These are phyloP conservation scores for Pedicia rivosa DNA, from an alignment of 2,888 invertebrate species.

Conservation along the genomic window DNA sequence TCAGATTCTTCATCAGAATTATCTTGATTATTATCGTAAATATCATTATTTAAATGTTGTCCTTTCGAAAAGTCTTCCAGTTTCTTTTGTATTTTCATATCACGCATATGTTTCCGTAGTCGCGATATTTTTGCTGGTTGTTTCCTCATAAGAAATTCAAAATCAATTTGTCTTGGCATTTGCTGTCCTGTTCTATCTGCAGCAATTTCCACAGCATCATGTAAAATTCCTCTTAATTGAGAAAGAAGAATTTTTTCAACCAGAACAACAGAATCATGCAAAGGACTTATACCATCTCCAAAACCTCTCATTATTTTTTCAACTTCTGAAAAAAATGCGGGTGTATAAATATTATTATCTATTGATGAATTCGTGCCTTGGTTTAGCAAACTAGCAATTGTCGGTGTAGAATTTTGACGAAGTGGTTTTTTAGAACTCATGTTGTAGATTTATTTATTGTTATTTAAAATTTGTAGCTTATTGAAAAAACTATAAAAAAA, in stretches of 20 bases:
- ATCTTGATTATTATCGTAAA: constrained; percentile 26
- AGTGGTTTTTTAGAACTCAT: constrained; percentile 2
- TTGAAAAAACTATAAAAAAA: too few species aligned
- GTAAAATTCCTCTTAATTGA: constrained; percentile 62
- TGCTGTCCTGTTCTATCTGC: constrained; percentile 44
- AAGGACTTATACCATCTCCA: constrained; percentile 72
- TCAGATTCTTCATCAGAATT: constrained; percentile 37
- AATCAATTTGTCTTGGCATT: constrained; percentile 39
- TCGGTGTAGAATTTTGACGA: constrained; percentile 3
- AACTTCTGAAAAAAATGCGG: constrained; percentile 38
- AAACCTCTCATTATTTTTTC: constrained; percentile 87
- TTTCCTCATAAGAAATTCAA: constrained; percentile 69
- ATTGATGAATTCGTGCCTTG: not conserved
- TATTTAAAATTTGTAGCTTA: too few species aligned
- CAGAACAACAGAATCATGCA: constrained; percentile 63
- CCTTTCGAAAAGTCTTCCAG: constrained; percentile 25
- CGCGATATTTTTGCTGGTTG: constrained; percentile 62
- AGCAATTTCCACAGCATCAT: constrained; percentile 54
- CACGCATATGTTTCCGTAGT: constrained; percentile 54
- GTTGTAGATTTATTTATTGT: too few species aligned
- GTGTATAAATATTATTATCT: constrained; percentile 3
- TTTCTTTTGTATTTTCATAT: constrained; percentile 32
- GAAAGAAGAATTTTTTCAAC: constrained; percentile 72
- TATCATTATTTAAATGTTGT: constrained; percentile 26
- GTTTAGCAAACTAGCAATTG: constrained; percentile 2